Conservation (phyloP, 2,113 vertebrate genomes). For the Corythornis cristatus region DNA sequence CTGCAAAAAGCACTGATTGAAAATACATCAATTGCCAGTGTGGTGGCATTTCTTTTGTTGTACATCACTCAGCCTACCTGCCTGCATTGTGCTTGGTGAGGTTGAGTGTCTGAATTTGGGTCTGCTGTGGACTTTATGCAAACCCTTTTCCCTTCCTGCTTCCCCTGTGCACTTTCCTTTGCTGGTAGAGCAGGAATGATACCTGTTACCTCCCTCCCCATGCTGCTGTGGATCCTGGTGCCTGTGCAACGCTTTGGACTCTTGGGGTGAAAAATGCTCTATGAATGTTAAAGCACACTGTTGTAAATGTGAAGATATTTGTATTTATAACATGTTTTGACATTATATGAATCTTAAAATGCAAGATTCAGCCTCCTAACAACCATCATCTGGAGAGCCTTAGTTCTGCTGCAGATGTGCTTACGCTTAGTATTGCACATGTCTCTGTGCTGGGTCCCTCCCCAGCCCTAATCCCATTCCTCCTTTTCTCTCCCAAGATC, state of each 20-base stretch:
- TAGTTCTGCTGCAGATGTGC: background rate
- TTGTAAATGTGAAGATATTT: background rate
- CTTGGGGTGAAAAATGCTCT: background rate
- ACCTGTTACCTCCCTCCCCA: background rate
- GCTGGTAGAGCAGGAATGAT: background rate
- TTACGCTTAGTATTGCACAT: background rate
- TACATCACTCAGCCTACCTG: background rate
- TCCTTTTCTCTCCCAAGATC: accelerated
- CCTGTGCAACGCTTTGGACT: background rate
- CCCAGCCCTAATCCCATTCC: background rate
- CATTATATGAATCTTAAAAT: background rate
- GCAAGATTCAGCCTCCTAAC: background rate
- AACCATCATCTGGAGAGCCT: background rate
- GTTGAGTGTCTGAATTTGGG: background rate
- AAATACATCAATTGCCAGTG: accelerated
- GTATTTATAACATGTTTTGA: background rate
- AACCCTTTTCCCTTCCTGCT: background rate
- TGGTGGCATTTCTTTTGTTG: accelerated
- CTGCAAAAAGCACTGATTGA: background rate
- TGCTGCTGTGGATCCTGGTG: accelerated
- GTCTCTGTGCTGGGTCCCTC: accelerated
- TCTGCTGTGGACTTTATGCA: background rate
- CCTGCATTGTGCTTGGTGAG: accelerated
- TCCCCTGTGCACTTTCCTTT: background rate
- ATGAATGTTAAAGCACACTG: accelerated